Conservation (phyloP, 2,888 invertebrate species). For the Drosophila siamana region DNA sequence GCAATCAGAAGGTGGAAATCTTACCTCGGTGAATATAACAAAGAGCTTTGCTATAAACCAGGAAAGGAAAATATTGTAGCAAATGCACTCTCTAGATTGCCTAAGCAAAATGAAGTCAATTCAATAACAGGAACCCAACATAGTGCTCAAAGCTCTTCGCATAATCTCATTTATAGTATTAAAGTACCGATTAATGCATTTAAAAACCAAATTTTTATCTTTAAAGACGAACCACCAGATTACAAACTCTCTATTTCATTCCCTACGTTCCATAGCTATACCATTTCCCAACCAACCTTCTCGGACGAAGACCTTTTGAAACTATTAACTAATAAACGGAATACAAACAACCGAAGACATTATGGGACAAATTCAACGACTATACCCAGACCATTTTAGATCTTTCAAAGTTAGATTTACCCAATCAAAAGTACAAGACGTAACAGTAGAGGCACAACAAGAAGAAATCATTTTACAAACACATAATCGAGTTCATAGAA, state of each 20-base stretch:
- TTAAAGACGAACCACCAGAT: constrained; percentile 4
- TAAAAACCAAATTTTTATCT: background rate
- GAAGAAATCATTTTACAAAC: constrained; percentile 11
- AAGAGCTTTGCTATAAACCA: constrained; percentile 24
- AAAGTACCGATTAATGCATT: constrained; percentile 9
- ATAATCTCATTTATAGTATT: background rate
- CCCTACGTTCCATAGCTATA: constrained; percentile 16
- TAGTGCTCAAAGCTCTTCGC: constrained; percentile 5
- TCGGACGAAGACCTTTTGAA: constrained; percentile 18
- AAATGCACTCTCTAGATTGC: constrained; percentile 1
- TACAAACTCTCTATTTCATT: constrained; percentile 13
- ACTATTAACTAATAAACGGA: constrained; percentile 25
- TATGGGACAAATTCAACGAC: constrained; percentile 34
- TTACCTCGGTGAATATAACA: constrained; percentile 15
- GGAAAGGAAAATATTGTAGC: constrained; percentile 16
- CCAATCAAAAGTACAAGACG: constrained; percentile 14
- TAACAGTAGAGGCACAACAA: constrained; percentile 14
- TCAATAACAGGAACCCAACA: constrained; percentile 12
- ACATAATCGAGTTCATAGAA: constrained; percentile 41
- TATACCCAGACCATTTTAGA: constrained; percentile 27
- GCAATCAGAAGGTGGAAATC: constrained; percentile 23
- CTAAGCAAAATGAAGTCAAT: constrained; percentile 3
- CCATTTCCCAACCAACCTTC: constrained; percentile 11
- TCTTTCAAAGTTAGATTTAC: constrained; percentile 6
- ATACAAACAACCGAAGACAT: constrained; percentile 22